phyloP scores from a whole-genome alignment of 2,113 vertebrate genomes.

The Prolemur simus region DNA sequence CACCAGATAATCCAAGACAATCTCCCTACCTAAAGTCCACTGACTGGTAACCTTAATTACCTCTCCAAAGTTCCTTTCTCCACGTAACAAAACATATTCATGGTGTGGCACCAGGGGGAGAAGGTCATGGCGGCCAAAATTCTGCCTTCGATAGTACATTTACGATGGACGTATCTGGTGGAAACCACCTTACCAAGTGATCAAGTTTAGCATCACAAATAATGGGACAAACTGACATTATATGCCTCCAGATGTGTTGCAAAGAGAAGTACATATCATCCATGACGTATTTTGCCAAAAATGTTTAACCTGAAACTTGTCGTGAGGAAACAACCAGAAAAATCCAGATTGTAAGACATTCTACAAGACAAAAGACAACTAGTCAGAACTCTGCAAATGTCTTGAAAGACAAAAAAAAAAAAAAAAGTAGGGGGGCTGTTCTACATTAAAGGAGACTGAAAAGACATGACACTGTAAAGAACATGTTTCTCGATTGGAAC shows the following conservation, averaged over 20 bases:
- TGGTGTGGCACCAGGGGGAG: neutral
- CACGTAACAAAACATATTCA: neutral
- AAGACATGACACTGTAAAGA: neutral
- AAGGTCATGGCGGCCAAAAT: neutral
- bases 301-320: neutral
- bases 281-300: neutral
- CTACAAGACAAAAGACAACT: conserved; percentile 26
- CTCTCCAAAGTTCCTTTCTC: neutral
- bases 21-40: neutral
- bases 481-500: neutral
- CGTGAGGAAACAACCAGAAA: neutral
- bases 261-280: neutral
- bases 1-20: neutral
- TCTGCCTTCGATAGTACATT: neutral
- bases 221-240: neutral
- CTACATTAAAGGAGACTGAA: neutral
- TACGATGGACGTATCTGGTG: neutral
- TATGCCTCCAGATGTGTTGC: neutral
- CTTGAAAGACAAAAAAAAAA: neutral
- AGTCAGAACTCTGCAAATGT: neutral
- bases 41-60: conserved; percentile 34
- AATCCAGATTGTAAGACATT: neutral
- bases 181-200: neutral
- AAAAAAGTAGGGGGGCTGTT: neutral
- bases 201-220: neutral